Conservation (phyloP, 2,113 vertebrate species). For the Poeciliopsis prolifica region DNA sequence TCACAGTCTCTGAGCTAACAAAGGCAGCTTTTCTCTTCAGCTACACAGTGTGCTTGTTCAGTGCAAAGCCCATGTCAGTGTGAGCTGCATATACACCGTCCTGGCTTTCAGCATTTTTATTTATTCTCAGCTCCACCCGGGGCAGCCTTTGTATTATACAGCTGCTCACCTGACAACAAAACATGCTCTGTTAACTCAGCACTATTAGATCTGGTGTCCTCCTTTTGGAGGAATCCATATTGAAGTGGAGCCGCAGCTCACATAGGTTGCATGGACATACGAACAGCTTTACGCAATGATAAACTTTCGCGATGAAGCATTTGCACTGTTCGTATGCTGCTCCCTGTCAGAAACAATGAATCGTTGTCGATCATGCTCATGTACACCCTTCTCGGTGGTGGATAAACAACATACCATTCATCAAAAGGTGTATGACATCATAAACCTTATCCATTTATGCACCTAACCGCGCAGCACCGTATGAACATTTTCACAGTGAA, state of each 20-base stretch:
- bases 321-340: slow-evolving; percentile 22
- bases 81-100: slow-evolving; percentile 28
- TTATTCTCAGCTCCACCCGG: slow-evolving; percentile 47
- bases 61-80: slow-evolving; percentile 47
- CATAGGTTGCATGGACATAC: neutral
- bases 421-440: no score
- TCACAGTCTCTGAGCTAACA: slow-evolving; percentile 69
- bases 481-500: no score
- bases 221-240: slow-evolving; percentile 32
- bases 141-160: slow-evolving; percentile 45
- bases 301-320: slow-evolving; percentile 16
- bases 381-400: no score
- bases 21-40: slow-evolving; percentile 63
- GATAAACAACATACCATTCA: no score
- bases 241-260: slow-evolving; percentile 25
- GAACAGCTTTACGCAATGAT: slow-evolving; percentile 23
- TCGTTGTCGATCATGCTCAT: no score
- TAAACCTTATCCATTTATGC: no score
- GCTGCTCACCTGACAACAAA: slow-evolving; percentile 44
- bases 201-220: slow-evolving; percentile 5
- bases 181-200: slow-evolving; percentile 36
- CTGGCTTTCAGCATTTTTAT: slow-evolving; percentile 62
- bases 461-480: no score
- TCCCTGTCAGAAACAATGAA: no score
- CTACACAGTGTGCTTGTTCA: slow-evolving; percentile 53